Evolutionary conservation across 2,797 vertebrate genomes (phyloP).

Genomic region (Discoglossus pictus): DNA sequence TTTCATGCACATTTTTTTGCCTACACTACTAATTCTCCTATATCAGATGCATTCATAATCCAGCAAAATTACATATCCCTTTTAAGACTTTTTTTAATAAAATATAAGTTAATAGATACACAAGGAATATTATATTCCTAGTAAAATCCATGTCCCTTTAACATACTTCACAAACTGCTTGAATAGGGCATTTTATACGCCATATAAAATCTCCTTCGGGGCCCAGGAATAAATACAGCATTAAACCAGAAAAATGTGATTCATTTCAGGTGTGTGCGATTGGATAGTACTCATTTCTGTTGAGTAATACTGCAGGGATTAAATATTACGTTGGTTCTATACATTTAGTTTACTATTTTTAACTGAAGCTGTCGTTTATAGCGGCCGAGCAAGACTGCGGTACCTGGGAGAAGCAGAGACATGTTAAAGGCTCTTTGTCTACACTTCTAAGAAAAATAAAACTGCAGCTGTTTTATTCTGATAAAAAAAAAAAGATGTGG

Average conservation of each 20-base stretch:
- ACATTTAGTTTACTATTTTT: neutral
- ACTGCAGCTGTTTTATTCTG: neutral
- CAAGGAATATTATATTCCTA: too few relatives aligned
- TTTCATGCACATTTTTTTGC: too few relatives aligned
- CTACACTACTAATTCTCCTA: too few relatives aligned
- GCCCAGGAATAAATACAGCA: constrained; percentile 1
- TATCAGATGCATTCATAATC: too few relatives aligned
- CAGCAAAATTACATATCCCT: too few relatives aligned
- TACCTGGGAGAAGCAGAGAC: neutral
- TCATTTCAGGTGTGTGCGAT: neutral
- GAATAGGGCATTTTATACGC: constrained; percentile 5
- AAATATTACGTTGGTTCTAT: neutral
- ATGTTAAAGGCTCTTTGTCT: constrained; percentile 15
- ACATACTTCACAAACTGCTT: neutral
- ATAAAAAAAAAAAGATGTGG: constrained; percentile 6
- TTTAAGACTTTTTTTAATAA: too few relatives aligned
- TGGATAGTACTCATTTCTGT: constrained; percentile 12
- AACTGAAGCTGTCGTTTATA: neutral
- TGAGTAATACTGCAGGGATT: constrained; percentile 3
- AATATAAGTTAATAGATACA: too few relatives aligned
- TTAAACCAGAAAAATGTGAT: constrained; percentile 10
- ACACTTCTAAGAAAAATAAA: neutral
- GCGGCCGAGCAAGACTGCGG: neutral
- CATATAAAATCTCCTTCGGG: neutral
- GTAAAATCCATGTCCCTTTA: too few relatives aligned